These are phyloP conservation scores for Melanaphis sacchari DNA, from an alignment of 1,140 invertebrate species.

Conservation along the genomic window DNA sequence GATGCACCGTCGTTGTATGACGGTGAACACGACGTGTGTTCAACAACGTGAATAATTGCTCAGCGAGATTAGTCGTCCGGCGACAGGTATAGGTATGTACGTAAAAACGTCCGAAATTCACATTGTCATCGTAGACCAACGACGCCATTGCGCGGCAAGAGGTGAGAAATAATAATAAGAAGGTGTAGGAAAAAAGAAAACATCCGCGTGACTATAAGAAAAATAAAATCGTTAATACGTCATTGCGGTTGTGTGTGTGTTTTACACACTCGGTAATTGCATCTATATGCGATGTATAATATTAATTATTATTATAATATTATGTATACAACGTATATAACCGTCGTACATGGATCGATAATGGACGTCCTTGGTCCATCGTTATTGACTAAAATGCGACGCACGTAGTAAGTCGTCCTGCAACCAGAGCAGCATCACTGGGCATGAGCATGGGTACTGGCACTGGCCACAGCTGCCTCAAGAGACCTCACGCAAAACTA, in stretches of 20 bases:
- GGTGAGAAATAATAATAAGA: neutral
- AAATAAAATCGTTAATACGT: neutral
- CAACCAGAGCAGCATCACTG: neutral
- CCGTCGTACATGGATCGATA: neutral
- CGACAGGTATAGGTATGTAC: neutral
- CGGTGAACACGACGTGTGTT: neutral
- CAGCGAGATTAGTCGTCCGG: neutral
- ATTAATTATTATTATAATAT: constrained; percentile 15
- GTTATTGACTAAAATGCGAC: neutral
- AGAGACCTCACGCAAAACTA: neutral
- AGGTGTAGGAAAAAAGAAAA: neutral
- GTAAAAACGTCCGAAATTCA: constrained; percentile 3
- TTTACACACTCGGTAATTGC: neutral
- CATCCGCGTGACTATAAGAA: neutral
- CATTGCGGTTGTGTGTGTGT: neutral
- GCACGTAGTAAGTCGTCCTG: neutral
- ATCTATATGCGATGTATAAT: neutral
- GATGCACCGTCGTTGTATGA: neutral
- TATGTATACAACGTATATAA: neutral
- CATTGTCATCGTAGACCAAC: neutral
- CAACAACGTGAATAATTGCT: neutral
- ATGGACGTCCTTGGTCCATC: neutral
- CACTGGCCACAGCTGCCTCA: neutral
- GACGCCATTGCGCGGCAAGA: neutral
- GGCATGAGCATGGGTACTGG: neutral